Evolutionary conservation across 2,888 invertebrate species (phyloP), one percentile per base, ranked within the genome.

Genomic region (Pristionchus exspectatus): DNA sequence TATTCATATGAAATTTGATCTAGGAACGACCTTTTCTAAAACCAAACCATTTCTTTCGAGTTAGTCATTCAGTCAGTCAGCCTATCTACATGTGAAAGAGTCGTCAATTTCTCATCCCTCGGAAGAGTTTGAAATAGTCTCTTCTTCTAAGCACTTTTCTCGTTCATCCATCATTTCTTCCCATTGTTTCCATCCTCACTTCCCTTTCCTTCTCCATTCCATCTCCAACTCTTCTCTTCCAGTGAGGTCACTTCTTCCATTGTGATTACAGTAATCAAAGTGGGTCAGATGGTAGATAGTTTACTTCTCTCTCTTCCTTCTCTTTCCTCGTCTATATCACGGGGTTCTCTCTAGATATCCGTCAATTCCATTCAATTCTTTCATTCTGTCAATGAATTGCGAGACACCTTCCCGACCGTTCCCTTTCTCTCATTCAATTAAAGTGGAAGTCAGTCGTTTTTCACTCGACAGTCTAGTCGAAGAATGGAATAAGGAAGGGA

Each of bases 261-360:
- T 50, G 59, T 74, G 74, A 74, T 74, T 74, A 74, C 74, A 33
- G 74, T 74, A 74, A 16, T 16, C 33, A 5, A 74, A n/a, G 33
- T 14, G 33, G 74, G 74, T 74, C 74, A 38, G 33, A 74, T 74
- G 74, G 38, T 74, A 38, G 74, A 74, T 83, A 56, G 54, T 83
- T 83, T 83, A 56, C 54, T 83, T 83, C 83, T 83, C 27, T n/a
- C 3, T 38, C 38, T 38, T 38, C 38, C 3, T 5, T 38, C 27
- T 81, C 81, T 81, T 38, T 27, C n/a, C 74, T 74, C 30, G 18
- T 81, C 50, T 33, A 44, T 50, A 44, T 33, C 81, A n/a, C 18
- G 38, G 10, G 14, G 21, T 81, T 24, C n/a, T 27, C 16, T 74
- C 74, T 2, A 33, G 24, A 33, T 24, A 33, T 27, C 18, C 18